Percentiles rank a stretch among this genome's conserved stretches.
Evolutionary conservation across 1,140 invertebrate species (phyloP).

Genomic region (Lineus longissimus): DNA sequence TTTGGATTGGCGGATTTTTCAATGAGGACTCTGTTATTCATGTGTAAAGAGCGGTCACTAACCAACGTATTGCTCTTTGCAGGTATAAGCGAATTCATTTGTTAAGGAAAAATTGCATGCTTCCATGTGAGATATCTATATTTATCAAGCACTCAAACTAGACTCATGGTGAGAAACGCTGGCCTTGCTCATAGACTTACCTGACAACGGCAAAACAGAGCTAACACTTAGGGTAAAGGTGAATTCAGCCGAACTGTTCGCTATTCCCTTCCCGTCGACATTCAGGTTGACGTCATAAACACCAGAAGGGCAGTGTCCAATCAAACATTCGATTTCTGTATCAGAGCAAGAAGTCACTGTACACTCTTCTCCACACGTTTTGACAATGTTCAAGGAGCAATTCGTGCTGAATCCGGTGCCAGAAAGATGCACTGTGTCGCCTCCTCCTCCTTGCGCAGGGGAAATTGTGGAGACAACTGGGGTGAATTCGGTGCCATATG

Average conservation of each 20-base stretch:
- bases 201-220: slow-evolving; percentile 1
- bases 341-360: slow-evolving; percentile 6
- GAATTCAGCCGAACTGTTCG: neutral
- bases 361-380: slow-evolving; percentile 27
- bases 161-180: slow-evolving; percentile 36
- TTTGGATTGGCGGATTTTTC: no score
- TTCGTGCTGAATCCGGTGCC: slow-evolving; percentile 27
- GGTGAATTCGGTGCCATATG: neutral
- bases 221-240: slow-evolving; percentile 8
- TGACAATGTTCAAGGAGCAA: slow-evolving; percentile 18
- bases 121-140: no score
- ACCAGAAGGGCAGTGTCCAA: neutral
- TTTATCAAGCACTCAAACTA: slow-evolving; percentile 7
- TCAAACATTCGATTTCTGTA: neutral
- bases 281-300: neutral
- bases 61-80: no score
- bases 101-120: no score
- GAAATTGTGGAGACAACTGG: neutral
- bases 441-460: neutral
- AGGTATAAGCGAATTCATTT: no score
- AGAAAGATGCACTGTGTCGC: slow-evolving; percentile 13
- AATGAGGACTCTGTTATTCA: no score
- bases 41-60: no score
- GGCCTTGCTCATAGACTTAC: slow-evolving; percentile 21
- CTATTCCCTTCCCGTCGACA: neutral